Evolutionary conservation across 2,888 invertebrate species (phyloP).

Genomic region (Clanis bilineata): DNA sequence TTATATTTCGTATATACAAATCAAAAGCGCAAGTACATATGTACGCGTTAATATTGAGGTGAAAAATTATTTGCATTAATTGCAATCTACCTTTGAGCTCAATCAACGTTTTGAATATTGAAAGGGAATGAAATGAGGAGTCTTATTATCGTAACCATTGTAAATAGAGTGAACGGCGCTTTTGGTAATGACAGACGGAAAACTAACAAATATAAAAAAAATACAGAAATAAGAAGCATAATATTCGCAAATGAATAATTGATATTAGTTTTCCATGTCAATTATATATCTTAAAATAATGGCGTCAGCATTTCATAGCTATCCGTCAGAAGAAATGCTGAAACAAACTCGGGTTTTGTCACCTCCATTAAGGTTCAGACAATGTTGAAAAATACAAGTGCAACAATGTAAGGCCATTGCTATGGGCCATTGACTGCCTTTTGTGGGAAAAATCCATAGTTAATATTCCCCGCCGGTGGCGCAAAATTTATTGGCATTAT

Average conservation of each 20-base stretch:
- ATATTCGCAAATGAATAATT: background rate
- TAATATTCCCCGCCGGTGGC: background rate
- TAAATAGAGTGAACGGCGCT: background rate
- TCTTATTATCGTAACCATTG: background rate
- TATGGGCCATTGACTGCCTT: too few species aligned
- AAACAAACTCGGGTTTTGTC: too few species aligned
- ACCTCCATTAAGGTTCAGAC: too few species aligned
- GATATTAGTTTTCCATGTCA: too few species aligned
- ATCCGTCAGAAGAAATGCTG: too few species aligned
- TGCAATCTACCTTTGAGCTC: constrained; percentile 4
- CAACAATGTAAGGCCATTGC: background rate
- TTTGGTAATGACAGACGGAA: background rate
- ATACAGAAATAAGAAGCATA: background rate
- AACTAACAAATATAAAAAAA: background rate
- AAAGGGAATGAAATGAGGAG: background rate
- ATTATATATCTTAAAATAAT: too few species aligned
- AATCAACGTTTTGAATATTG: constrained; percentile 2
- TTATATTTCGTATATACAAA: background rate
- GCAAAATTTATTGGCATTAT: constrained; percentile 1
- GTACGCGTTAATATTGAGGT: constrained; percentile 1
- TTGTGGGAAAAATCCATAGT: too few species aligned
- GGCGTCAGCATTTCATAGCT: too few species aligned
- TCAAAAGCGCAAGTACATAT: background rate
- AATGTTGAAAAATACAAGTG: too few species aligned
- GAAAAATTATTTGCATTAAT: background rate